Base-by-base conservation (phyloP, 2,888 invertebrate species). In the Thymelicus sylvestris region DNA sequence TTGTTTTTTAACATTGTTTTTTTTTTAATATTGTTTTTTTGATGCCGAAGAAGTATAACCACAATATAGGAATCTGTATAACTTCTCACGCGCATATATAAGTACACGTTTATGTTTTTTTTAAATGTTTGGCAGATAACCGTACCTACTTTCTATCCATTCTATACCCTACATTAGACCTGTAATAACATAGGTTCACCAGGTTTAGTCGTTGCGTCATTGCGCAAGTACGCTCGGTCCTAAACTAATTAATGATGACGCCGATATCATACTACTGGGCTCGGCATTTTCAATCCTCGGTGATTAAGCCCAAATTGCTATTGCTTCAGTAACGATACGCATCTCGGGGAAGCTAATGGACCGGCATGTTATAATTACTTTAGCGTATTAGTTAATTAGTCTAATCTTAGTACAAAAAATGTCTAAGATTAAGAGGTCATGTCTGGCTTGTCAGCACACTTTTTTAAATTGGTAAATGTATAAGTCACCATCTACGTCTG, bases 171-270 rank as follows among this genome's bases (percentile, higher is more conserved):
- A 50, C 61, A 52, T 31, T 5, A 44, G 44, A 10, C 52, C 10
- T 38, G 47, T 62, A 55, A 61, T 67, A 67, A 41, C 67, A 57
- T n/a, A 55, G 61, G 61, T 41, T 31, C 41, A 52, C 38, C 4
- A 52, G 65, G 47, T 24, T 15, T 63, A 59, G 59, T 10, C n/a
- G 38, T 67, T 68, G 68, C 63, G 68, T 68, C 69, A 69, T 59
- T 41, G 64, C 38, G 38, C 62, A 63, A 63, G 55, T 57, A 59
- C 61, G 67, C 38, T 69, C 69, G 57, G 38, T 69, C 63, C 59
- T 59, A 69, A 69, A 69, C 69, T 69, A 69, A 69, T 69, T 64
- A 69, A 69, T 69, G 69, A 69, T 69, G 69, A 69, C 64, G 69
- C 69, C 64, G 69, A 63, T 69, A 68, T 62, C 41, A 62, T 68